Evolutionary conservation across 2,888 invertebrate species (phyloP).

Genomic region (Idaea aversata): DNA sequence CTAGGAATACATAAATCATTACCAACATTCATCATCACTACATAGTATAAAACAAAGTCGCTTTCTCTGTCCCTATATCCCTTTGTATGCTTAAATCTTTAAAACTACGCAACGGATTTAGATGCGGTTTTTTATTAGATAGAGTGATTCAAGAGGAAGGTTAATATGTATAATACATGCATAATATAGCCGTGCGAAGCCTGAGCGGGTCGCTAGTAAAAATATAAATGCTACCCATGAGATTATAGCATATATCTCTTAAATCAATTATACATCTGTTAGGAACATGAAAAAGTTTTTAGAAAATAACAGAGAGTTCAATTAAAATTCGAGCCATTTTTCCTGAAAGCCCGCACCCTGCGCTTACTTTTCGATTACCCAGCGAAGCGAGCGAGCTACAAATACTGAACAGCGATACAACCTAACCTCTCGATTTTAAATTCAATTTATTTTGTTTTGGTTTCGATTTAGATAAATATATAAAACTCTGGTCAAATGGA

Average conservation of each 20-base stretch:
- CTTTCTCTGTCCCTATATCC: no score
- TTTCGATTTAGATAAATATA: background rate
- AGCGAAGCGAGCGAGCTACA: conserved; percentile 42
- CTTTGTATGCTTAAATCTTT: no score
- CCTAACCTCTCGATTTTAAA: background rate
- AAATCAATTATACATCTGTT: background rate
- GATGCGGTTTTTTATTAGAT: no score
- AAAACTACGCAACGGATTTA: no score
- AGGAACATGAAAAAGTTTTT: background rate
- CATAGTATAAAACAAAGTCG: no score
- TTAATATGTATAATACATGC: no score
- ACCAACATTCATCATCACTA: no score
- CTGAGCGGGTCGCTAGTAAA: no score
- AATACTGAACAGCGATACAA: background rate
- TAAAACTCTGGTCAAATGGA: background rate
- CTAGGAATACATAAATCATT: no score
- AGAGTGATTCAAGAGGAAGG: no score
- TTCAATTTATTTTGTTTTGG: conserved; percentile 1
- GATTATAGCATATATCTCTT: background rate
- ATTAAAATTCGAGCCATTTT: background rate
- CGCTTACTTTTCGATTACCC: conserved; percentile 63
- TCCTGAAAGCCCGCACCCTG: conserved; percentile 26
- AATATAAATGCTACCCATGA: background rate
- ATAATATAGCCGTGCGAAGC: no score
- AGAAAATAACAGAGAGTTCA: conserved; percentile 5